These are phyloP conservation scores for Anarsia innoxiella DNA, from an alignment of 2,888 invertebrate species.

Conservation along the genomic window DNA sequence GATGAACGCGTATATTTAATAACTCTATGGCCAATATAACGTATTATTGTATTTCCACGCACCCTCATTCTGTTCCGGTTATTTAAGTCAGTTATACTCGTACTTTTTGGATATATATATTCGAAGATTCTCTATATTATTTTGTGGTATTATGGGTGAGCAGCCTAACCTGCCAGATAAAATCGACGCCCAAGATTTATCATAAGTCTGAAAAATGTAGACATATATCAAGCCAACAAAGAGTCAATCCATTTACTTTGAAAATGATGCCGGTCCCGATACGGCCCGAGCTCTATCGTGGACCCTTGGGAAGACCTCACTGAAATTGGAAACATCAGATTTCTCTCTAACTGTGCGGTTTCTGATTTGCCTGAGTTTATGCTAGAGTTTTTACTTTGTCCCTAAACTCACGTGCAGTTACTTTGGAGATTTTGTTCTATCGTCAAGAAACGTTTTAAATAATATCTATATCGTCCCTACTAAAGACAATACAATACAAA, in stretches of 20 bases:
- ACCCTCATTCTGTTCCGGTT: conserved; percentile 25
- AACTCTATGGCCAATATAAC: conserved; percentile 17
- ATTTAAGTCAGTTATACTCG: too few relatives aligned
- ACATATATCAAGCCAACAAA: conserved; percentile 20
- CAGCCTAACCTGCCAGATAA: too few relatives aligned
- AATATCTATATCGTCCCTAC: too few relatives aligned
- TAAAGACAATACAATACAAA: too few relatives aligned
- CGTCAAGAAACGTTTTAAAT: conserved; percentile 6
- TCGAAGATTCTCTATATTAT: too few relatives aligned
- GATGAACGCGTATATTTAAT: conserved; percentile 8
- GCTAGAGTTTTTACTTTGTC: conserved; percentile 17
- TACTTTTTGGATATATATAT: too few relatives aligned
- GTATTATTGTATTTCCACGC: conserved; percentile 32
- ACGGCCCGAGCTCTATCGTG: conserved; percentile 15
- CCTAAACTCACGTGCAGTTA: conserved; percentile 3
- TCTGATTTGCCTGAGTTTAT: conserved; percentile 21
- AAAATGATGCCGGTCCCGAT: conserved; percentile 23
- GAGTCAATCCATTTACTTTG: conserved; percentile 29
- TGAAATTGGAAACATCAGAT: conserved; percentile 19
- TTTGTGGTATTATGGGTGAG: too few relatives aligned
- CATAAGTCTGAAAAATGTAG: conserved; percentile 20
- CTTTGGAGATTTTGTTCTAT: conserved; percentile 10
- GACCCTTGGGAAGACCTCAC: conserved; percentile 23
- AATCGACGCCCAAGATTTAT: conserved; percentile 2
- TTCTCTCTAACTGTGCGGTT: conserved; percentile 28